These are phyloP conservation scores for Microdon myrmicae DNA, from an alignment of 2,888 invertebrate genomes.

Conservation along the genomic window DNA sequence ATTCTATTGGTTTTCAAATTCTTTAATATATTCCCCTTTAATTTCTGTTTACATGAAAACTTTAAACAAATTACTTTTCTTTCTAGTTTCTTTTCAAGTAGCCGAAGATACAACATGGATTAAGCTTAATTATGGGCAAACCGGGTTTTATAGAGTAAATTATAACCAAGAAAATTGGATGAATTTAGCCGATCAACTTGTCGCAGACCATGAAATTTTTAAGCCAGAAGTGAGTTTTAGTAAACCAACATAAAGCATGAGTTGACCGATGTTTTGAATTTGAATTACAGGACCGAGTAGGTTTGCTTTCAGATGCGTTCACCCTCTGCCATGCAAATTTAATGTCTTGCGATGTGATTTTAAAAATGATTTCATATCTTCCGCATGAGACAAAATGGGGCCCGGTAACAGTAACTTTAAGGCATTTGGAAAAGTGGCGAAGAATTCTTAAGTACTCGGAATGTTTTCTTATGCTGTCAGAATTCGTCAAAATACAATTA, in stretches of 20 bases:
- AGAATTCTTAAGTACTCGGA: constrained; percentile 67
- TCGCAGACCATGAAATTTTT: constrained; percentile 61
- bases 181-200: constrained; percentile 62
- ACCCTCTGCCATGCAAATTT: constrained; percentile 67
- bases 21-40: not conserved
- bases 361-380: constrained; percentile 66
- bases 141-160: constrained; percentile 65
- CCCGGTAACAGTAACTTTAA: constrained; percentile 63
- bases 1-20: not conserved
- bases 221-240: constrained; percentile 59
- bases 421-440: constrained; percentile 66
- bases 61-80: constrained; percentile 2
- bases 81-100: constrained; percentile 63
- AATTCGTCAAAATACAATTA: constrained; percentile 65
- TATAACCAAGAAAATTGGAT: constrained; percentile 66
- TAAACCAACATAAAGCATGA: not conserved
- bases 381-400: constrained; percentile 66
- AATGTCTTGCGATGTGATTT: constrained; percentile 65
- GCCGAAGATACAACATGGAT: constrained; percentile 66
- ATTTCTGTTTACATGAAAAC: too few relatives aligned
- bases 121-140: constrained; percentile 65
- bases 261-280: not conserved
- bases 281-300: constrained; percentile 63
- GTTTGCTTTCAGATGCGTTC: constrained; percentile 66
- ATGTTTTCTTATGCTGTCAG: constrained; percentile 66